Conservation (phyloP, 2,797 vertebrate species). For the Clarias platycephalus region DNA sequence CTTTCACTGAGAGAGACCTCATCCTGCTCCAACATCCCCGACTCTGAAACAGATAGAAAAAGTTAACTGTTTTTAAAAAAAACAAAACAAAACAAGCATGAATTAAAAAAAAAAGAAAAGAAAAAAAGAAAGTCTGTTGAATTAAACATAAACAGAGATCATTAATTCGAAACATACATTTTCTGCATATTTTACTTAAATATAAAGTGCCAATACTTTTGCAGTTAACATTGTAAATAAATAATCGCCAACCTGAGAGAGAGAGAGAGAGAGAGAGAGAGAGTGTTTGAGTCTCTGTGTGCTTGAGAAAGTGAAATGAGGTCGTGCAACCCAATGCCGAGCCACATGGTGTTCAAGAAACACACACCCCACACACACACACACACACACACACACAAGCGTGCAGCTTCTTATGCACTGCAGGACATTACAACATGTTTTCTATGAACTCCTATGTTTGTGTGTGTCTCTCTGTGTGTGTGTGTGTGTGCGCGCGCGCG, state of each 20-base stretch:
- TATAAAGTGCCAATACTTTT: background rate
- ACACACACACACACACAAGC: background rate
- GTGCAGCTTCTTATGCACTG: background rate
- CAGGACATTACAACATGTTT: conserved; percentile 3
- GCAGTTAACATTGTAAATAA: background rate
- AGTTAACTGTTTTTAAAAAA: background rate
- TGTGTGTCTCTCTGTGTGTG: background rate
- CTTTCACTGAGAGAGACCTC: conserved; percentile 22
- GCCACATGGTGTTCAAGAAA: conserved; percentile 50
- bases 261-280: conserved; percentile 46
- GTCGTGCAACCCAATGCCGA: conserved; percentile 51
- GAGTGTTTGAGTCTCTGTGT: conserved; percentile 39
- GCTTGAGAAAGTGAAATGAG: conserved; percentile 59
- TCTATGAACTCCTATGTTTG: background rate
- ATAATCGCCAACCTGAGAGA: conserved; percentile 16
- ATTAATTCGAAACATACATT: background rate
- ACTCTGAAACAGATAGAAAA: conserved; percentile 49
- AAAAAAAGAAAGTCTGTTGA: background rate
- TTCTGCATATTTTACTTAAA: background rate
- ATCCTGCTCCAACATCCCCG: conserved; percentile 46
- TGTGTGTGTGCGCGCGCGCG: background rate
- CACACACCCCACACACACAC: conserved; percentile 36
- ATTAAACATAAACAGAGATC: background rate
- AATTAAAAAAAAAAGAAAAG: background rate
- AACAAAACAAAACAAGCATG: background rate